Conservation (phyloP, 2,888 invertebrate genomes). For the Campopleginae sp. region DNA sequence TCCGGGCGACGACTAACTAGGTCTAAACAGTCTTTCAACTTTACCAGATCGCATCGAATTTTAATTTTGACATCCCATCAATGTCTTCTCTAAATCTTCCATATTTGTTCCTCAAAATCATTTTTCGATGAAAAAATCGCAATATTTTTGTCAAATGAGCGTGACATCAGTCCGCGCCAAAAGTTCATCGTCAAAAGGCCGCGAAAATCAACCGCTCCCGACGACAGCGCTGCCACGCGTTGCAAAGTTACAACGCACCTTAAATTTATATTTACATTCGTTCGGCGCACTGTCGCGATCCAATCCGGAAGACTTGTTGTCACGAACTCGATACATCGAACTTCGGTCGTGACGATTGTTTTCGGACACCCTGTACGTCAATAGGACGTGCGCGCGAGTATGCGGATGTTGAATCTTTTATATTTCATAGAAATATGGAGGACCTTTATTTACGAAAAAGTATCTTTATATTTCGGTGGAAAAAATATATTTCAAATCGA, state of each 20-base stretch:
- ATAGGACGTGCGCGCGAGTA: slow-evolving; percentile 33
- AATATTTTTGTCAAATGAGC: neutral
- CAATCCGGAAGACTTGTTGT: neutral
- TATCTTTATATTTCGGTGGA: neutral
- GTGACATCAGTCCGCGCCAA: neutral
- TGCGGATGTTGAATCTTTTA: slow-evolving; percentile 58
- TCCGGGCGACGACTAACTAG: slow-evolving; percentile 68
- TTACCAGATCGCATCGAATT: slow-evolving; percentile 9
- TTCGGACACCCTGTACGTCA: neutral
- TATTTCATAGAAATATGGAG: neutral
- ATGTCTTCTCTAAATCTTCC: neutral
- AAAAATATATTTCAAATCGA: neutral
- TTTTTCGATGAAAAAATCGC: neutral
- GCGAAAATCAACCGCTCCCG: slow-evolving; percentile 21
- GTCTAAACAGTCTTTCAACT: slow-evolving; percentile 56
- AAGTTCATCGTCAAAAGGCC: neutral
- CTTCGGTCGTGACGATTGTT: neutral
- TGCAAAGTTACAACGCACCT: neutral
- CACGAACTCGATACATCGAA: slow-evolving; percentile 30
- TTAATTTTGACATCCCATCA: slow-evolving; percentile 17
- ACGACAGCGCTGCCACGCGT: slow-evolving; percentile 17
- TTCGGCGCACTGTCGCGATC: neutral
- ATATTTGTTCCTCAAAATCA: neutral
- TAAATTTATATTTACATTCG: neutral
- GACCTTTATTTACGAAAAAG: neutral